A percentile compares a stretch with the other conserved stretches of the same genome.
Conservation (phyloP, 2,113 vertebrate species). For the Galemys pyrenaicus region DNA sequence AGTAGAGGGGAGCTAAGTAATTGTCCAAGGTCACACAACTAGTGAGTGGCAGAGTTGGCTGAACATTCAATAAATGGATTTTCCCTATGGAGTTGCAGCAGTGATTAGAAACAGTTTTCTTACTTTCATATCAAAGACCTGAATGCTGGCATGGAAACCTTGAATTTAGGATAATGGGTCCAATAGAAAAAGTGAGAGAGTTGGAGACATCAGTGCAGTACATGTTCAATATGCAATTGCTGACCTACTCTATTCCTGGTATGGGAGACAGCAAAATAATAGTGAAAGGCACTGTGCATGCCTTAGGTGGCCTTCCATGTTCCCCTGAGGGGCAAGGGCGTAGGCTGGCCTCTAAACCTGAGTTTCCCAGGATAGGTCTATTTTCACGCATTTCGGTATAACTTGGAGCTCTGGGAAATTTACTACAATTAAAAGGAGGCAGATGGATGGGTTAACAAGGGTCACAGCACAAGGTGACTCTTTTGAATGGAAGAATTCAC, state of each 20-base stretch:
- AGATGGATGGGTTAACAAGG: neutral
- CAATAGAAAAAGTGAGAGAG: neutral
- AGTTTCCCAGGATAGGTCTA: neutral
- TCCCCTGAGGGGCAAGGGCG: neutral
- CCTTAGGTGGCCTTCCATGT: neutral
- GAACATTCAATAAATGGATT: conserved; percentile 51
- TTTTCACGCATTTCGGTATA: neutral
- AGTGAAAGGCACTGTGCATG: neutral
- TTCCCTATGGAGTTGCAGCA: neutral
- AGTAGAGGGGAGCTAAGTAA: neutral
- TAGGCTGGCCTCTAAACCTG: neutral
- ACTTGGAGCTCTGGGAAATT: neutral
- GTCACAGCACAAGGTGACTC: neutral
- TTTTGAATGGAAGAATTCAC: neutral
- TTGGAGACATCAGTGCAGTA: fast-evolving
- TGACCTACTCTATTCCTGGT: neutral
- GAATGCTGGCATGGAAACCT: neutral
- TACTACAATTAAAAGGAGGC: neutral
- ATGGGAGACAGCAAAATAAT: neutral
- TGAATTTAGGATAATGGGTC: conserved; percentile 54
- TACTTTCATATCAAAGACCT: conserved; percentile 59
- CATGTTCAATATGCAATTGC: neutral
- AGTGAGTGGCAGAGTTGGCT: neutral
- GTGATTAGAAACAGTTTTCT: conserved; percentile 8
- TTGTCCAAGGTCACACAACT: neutral